A percentile compares a stretch with the other conserved stretches of the same genome.
Evolutionary conservation across 2,113 vertebrate genomes (phyloP).

Genomic region (Pampusana beccarii): DNA sequence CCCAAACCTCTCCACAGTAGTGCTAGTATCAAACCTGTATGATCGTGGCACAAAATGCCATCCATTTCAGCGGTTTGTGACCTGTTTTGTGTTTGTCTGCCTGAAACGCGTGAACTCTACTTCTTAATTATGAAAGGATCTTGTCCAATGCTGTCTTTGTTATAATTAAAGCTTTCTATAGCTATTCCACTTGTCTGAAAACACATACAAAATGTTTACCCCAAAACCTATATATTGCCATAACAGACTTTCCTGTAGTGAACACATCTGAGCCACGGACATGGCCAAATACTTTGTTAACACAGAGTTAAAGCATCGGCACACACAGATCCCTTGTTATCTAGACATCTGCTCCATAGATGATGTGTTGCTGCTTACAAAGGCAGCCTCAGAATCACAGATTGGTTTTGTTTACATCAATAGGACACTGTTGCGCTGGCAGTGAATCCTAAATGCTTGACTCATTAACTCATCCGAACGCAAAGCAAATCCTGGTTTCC

Average conservation of each 20-base stretch:
- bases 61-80: background rate
- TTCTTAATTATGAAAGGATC: background rate
- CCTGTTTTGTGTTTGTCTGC: background rate
- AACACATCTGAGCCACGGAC: fast-evolving
- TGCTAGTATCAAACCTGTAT: background rate
- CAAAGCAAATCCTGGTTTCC: background rate
- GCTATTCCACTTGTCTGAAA: background rate
- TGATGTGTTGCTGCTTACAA: background rate
- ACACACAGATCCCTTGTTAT: background rate
- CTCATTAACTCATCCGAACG: background rate
- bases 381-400: background rate
- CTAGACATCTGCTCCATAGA: background rate
- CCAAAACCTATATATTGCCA: background rate
- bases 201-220: background rate
- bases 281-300: background rate
- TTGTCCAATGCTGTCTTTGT: background rate
- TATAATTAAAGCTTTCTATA: background rate
- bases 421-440: background rate
- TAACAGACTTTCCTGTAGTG: background rate
- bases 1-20: background rate
- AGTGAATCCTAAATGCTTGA: background rate
- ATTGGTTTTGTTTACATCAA: background rate
- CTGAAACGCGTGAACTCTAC: background rate
- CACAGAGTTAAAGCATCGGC: background rate
- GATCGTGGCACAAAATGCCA: background rate